A percentile compares a stretch with the other conserved stretches of the same genome.
Conservation (phyloP, 2,797 vertebrate genomes). For the Gadopsis marmoratus region DNA sequence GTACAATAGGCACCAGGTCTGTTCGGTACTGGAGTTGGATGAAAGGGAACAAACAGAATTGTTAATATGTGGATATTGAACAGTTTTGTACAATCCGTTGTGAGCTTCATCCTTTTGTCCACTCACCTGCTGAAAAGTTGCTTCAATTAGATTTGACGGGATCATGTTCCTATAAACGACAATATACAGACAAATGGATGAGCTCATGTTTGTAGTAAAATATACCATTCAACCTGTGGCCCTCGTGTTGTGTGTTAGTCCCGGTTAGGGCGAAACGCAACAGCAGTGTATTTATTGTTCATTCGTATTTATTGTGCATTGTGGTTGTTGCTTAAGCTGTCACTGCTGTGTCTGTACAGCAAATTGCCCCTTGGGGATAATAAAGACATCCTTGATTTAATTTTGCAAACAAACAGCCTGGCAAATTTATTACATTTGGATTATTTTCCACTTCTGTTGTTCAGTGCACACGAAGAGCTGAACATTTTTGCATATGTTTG, state of each 20-base stretch:
- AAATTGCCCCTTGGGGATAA: too few species aligned
- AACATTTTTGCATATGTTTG: not conserved
- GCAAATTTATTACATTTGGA: not conserved
- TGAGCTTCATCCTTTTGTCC: not conserved
- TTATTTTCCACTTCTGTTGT: not conserved
- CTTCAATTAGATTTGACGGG: slow-evolving; percentile 91
- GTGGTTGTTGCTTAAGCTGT: too few species aligned
- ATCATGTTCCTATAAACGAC: slow-evolving; percentile 90
- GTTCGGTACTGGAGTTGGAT: slow-evolving; percentile 86
- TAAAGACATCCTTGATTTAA: too few species aligned
- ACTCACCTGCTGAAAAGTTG: slow-evolving; percentile 92
- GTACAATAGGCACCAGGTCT: slow-evolving; percentile 86
- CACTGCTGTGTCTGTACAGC: too few species aligned
- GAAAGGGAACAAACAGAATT: slow-evolving; percentile 2
- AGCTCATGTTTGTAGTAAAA: not conserved
- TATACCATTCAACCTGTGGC: not conserved
- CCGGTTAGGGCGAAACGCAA: too few species aligned
- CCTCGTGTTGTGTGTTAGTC: too few species aligned
- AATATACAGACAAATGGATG: not conserved
- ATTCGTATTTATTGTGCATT: too few species aligned
- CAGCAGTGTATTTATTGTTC: too few species aligned
- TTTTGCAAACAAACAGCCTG: not conserved
- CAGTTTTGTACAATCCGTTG: not conserved
- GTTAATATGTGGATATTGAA: not conserved
- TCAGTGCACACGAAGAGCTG: not conserved